These are phyloP conservation scores for Blennius ocellaris DNA, from an alignment of 2,113 vertebrate genomes.

Conservation along the genomic window DNA sequence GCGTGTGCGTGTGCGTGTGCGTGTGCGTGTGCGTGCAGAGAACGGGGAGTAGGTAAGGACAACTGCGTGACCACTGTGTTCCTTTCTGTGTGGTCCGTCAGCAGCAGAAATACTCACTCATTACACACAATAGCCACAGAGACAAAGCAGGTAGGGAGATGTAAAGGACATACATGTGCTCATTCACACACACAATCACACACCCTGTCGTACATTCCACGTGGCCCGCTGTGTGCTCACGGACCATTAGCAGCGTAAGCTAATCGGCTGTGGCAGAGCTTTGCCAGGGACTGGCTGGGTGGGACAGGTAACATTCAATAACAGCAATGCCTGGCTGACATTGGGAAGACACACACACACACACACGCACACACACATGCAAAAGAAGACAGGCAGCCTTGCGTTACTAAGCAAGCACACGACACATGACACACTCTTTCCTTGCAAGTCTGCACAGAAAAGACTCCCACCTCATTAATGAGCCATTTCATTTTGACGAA, in stretches of 20 bases:
- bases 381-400: conserved; percentile 41
- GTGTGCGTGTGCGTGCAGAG: conserved; percentile 49
- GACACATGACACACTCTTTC: conserved; percentile 36
- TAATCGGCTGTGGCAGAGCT: conserved; percentile 69
- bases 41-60: conserved; percentile 52
- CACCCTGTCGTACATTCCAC: conserved; percentile 42
- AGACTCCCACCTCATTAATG: conserved; percentile 29
- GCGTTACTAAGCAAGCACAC: conserved; percentile 66
- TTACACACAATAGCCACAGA: conserved; percentile 66
- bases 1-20: conserved; percentile 46
- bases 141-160: conserved; percentile 56
- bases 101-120: conserved; percentile 67
- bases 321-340: conserved; percentile 26
- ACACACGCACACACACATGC: too few species aligned
- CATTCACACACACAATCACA: conserved; percentile 20
- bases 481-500: conserved; percentile 52
- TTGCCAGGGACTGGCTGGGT: conserved; percentile 45
- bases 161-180: conserved; percentile 22
- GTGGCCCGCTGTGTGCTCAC: conserved; percentile 62
- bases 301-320: conserved; percentile 79
- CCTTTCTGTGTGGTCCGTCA: conserved; percentile 72
- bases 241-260: conserved; percentile 68
- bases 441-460: conserved; percentile 39
- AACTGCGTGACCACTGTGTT: conserved; percentile 69
- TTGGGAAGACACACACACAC: conserved; percentile 30